Evolutionary conservation across 2,113 vertebrate genomes (phyloP).

Genomic region (Neolamprologus ventralis): DNA sequence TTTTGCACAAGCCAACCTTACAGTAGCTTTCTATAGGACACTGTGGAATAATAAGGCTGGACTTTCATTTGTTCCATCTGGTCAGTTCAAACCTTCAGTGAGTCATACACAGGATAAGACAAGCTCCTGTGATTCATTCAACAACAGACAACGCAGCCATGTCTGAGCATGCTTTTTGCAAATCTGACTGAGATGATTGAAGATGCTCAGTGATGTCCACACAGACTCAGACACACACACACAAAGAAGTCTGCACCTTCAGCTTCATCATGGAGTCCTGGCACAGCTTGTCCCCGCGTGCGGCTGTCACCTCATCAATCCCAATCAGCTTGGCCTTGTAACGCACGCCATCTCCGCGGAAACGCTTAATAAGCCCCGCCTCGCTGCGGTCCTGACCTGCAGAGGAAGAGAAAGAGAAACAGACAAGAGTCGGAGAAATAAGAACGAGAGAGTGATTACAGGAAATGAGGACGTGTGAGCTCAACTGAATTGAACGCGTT

Average conservation of each 20-base stretch:
- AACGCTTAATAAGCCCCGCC: conserved; percentile 94
- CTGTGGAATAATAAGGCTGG: neutral
- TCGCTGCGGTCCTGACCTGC: conserved; percentile 95
- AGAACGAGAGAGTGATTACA: neutral
- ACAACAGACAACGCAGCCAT: conserved; percentile 19
- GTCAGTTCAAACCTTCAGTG: conserved; percentile 18
- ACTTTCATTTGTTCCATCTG: conserved; percentile 26
- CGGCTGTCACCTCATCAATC: conserved; percentile 91
- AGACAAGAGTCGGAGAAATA: neutral
- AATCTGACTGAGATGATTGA: conserved; percentile 33
- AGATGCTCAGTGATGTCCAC: conserved; percentile 6
- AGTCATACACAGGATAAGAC: conserved; percentile 34
- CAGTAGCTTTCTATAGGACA: neutral
- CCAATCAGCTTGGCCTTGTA: conserved; percentile 98
- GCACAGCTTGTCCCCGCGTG: conserved; percentile 97
- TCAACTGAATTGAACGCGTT: neutral
- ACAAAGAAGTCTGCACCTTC: conserved; percentile 75
- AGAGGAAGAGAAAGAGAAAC: conserved; percentile 17
- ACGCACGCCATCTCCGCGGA: conserved; percentile 92
- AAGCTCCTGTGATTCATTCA: conserved; percentile 45
- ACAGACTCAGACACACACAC: conserved; percentile 26
- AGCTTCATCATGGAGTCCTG: conserved; percentile 99
- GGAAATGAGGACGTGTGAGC: conserved; percentile 7
- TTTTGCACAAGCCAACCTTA: neutral
- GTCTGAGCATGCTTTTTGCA: conserved; percentile 7